Evolutionary conservation across 2,797 vertebrate species (phyloP).

Genomic region (Thalassophryne amazonica): DNA sequence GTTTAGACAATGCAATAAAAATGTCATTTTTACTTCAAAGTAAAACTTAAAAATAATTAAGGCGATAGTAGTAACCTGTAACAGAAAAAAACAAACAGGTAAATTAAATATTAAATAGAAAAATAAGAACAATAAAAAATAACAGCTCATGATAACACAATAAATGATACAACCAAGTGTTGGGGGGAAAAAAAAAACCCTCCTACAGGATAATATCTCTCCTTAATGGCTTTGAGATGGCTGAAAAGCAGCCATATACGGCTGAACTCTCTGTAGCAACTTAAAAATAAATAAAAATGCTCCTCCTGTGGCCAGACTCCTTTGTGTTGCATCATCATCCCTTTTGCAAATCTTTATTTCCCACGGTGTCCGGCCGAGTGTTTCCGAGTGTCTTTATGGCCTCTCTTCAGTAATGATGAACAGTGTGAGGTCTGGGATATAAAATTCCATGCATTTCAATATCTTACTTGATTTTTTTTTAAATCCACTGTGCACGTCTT

Average conservation of each 20-base stretch:
- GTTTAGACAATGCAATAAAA: conserved; percentile 52
- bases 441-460: conserved; percentile 80
- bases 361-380: conserved; percentile 37
- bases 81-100: conserved; percentile 73
- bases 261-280: conserved; percentile 20
- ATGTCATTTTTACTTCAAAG: conserved; percentile 83
- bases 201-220: conserved; percentile 70
- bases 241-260: conserved; percentile 61
- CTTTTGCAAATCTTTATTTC: conserved; percentile 29
- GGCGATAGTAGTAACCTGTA: conserved; percentile 81
- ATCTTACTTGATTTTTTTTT: conserved; percentile 38
- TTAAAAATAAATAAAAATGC: conserved; percentile 23
- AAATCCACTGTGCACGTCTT: conserved; percentile 62
- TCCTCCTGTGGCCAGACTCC: conserved; percentile 43
- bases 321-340: conserved; percentile 46
- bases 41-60: conserved; percentile 85
- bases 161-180: conserved; percentile 72
- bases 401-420: conserved; percentile 84
- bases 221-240: conserved; percentile 83
- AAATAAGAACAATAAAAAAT: conserved; percentile 35
- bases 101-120: conserved; percentile 46
- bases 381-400: conserved; percentile 85
- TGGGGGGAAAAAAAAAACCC: conserved; percentile 33
- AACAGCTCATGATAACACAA: conserved; percentile 33
- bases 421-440: conserved; percentile 97